Percentiles rank a stretch among this genome's conserved stretches.
Conservation (phyloP, 2,888 invertebrate species). For the Rotaria sp. region DNA sequence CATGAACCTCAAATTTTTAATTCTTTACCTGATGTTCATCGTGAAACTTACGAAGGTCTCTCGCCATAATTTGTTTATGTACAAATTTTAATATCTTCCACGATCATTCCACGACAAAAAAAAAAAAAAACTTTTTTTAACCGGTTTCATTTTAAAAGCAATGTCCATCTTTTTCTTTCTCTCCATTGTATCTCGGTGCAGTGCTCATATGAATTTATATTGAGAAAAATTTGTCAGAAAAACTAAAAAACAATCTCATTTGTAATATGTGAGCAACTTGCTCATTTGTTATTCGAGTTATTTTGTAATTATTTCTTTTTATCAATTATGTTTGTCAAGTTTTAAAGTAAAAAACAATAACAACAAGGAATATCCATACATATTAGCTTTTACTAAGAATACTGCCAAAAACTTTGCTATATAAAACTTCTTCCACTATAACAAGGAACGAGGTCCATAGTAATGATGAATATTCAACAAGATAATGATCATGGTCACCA, state of each 20-base stretch:
- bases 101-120: neutral
- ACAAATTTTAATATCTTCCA: neutral
- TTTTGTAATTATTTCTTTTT: slow-evolving; percentile 19
- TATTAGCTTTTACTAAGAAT: neutral
- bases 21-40: neutral
- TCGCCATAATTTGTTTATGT: neutral
- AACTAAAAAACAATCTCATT: neutral
- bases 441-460: too few relatives aligned
- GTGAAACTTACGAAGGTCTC: slow-evolving; percentile 27
- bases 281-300: neutral
- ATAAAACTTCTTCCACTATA: too few relatives aligned
- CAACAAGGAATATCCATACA: neutral
- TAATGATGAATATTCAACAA: too few relatives aligned
- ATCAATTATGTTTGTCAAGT: neutral
- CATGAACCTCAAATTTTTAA: neutral
- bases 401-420: too few relatives aligned
- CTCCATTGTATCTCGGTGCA: slow-evolving; percentile 1
- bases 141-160: neutral
- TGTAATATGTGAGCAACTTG: neutral
- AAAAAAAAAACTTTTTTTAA: neutral
- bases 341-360: neutral
- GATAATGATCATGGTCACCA: too few relatives aligned
- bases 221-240: neutral
- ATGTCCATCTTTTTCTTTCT: neutral
- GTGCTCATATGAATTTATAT: neutral